A percentile compares a stretch with the other conserved stretches of the same genome.
Evolutionary conservation across 92 coral and sea anemone species (phyloP).

Genomic region (Phenganax stokvisi): DNA sequence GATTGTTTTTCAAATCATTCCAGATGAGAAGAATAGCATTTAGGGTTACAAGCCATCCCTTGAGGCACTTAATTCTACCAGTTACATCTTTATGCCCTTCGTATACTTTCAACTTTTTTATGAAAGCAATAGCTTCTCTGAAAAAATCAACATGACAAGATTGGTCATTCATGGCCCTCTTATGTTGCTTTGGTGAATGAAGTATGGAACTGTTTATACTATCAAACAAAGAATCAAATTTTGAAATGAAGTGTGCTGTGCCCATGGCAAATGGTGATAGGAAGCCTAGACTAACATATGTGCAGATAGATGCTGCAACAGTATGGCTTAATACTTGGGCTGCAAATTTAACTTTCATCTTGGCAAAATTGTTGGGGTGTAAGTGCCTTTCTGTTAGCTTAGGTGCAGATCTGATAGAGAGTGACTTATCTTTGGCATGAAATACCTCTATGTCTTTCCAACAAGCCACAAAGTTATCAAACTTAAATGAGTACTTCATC

Average conservation of each 20-base stretch:
- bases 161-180: too few relatives aligned
- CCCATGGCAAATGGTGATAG: conserved; percentile 4
- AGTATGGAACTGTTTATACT: too few relatives aligned
- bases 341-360: conserved; percentile 18
- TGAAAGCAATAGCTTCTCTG: too few relatives aligned
- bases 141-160: too few relatives aligned
- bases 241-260: background rate
- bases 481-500: background rate
- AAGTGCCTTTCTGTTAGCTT: conserved; percentile 32
- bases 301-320: conserved; percentile 16
- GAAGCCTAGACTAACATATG: conserved; percentile 8
- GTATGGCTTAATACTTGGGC: conserved; percentile 21
- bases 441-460: conserved; percentile 31
- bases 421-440: conserved; percentile 1
- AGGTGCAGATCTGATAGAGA: conserved; percentile 25
- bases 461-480: background rate
- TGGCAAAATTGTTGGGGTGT: conserved; percentile 13
- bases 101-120: too few relatives aligned
- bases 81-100: background rate
- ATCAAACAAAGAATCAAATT: conserved; percentile 9
- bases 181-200: too few relatives aligned
- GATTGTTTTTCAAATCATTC: background rate
- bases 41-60: conserved; percentile 30
- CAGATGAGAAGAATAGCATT: conserved; percentile 27
- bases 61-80: conserved; percentile 28